Evolutionary conservation across 37 sponge, comb jelly and placozoan genomes (phyloP).

Genomic region (Hexactinellida sp.): DNA sequence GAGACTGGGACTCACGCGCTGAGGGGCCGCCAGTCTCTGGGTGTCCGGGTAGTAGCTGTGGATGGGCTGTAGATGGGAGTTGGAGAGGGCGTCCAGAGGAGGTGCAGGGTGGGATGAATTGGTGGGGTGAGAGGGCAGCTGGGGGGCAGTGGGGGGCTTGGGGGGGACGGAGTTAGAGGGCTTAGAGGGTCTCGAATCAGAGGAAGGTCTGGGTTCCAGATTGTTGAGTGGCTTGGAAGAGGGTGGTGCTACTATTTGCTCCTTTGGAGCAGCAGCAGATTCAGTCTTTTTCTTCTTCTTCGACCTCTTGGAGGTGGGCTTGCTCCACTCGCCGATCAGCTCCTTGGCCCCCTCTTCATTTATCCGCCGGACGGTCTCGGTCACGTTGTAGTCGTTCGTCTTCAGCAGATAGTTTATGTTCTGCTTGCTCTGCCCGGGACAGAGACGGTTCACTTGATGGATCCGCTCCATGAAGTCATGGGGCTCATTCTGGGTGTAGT

Average conservation of each 20-base stretch:
- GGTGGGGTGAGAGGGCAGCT: background rate
- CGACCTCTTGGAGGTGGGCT: background rate
- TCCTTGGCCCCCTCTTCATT: background rate
- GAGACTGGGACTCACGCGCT: background rate
- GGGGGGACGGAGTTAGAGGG: background rate
- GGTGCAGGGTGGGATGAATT: background rate
- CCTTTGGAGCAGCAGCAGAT: background rate
- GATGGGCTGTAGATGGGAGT: background rate
- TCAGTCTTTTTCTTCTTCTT: background rate
- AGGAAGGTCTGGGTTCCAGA: background rate
- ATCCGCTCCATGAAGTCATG: background rate
- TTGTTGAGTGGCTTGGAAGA: background rate
- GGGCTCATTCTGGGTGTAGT: conserved; percentile 5
- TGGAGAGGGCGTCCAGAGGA: background rate
- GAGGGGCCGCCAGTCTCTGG: background rate
- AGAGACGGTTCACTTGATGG: background rate
- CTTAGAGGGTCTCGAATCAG: background rate
- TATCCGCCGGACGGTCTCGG: background rate
- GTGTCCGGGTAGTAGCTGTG: background rate
- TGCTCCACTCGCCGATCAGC: background rate
- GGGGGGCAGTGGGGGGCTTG: background rate
- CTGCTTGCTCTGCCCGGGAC: conserved; percentile 12
- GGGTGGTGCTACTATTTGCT: background rate
- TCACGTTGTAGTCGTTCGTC: background rate
- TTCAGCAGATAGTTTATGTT: background rate